Conservation (phyloP, 2,888 invertebrate species). For the Apoderus coryli region DNA sequence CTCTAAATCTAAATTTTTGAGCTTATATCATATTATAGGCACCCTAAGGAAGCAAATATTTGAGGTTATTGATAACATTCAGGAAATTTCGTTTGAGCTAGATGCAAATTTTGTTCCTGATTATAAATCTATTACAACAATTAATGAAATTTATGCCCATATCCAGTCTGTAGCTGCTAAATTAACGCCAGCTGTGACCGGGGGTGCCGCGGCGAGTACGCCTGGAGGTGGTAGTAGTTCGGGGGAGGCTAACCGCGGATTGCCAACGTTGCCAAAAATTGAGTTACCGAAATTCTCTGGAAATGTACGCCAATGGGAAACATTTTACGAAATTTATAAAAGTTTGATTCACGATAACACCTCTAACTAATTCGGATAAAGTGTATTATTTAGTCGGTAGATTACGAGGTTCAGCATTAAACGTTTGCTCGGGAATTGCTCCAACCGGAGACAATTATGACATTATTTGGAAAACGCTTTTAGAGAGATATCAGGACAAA, state of each 20-base stretch:
- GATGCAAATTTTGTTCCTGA: background rate
- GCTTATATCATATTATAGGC: too few species aligned
- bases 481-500: conserved; percentile 1
- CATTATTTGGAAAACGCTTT: background rate
- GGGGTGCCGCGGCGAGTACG: background rate
- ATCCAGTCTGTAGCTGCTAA: background rate
- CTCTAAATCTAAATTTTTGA: too few species aligned
- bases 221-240: background rate
- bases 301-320: background rate
- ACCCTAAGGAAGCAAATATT: too few species aligned
- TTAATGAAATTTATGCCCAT: conserved; percentile 1
- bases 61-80: conserved; percentile 1
- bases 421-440: background rate
- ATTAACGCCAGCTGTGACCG: background rate
- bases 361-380: background rate
- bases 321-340: conserved; percentile 1
- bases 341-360: conserved; percentile 1
- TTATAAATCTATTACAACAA: background rate
- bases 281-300: conserved; percentile 2
- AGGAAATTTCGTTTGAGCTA: background rate
- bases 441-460: conserved; percentile 1
- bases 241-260: background rate
- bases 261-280: conserved; percentile 2
- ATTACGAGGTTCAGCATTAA: background rate
- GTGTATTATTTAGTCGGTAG: conserved; percentile 1